Percentiles rank a stretch among this genome's conserved stretches.
Conservation (phyloP, 1,140 invertebrate species). For the Neodiprion virginianus region DNA sequence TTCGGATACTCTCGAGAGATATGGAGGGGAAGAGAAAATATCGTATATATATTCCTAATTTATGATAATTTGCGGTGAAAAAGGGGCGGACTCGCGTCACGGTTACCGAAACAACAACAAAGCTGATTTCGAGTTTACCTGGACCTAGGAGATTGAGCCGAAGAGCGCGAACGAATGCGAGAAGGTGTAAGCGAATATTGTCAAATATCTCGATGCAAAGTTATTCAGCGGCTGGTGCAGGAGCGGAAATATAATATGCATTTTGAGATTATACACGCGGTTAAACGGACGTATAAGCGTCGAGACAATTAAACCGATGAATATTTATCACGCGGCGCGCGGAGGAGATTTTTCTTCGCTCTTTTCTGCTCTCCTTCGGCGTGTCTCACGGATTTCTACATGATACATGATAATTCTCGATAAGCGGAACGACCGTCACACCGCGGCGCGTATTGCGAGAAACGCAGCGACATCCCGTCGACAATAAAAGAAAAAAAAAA, state of each 20-base stretch:
- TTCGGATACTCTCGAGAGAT: neutral
- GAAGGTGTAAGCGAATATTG: too few relatives aligned
- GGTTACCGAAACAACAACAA: slow-evolving; percentile 2
- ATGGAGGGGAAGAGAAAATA: neutral
- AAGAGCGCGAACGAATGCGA: too few relatives aligned
- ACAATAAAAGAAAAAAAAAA: too few relatives aligned
- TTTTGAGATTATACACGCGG: too few relatives aligned
- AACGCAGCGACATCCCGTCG: too few relatives aligned
- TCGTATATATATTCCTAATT: slow-evolving; percentile 44
- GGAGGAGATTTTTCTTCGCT: neutral
- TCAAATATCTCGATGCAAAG: neutral
- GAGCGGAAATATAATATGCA: neutral
- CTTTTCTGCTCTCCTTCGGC: too few relatives aligned
- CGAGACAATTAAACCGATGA: slow-evolving; percentile 4
- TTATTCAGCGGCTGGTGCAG: neutral
- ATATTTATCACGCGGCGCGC: neutral
- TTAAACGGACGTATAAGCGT: neutral
- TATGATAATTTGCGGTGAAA: slow-evolving; percentile 47
- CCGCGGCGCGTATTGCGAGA: too few relatives aligned
- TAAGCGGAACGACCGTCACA: too few relatives aligned
- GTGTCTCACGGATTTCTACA: too few relatives aligned
- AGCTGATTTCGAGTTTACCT: neutral
- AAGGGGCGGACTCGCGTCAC: neutral
- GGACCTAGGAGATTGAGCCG: neutral
- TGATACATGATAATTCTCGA: too few relatives aligned